phyloP scores from a whole-genome alignment of 2,888 invertebrate genomes.

The Liposcelis brunnea region DNA sequence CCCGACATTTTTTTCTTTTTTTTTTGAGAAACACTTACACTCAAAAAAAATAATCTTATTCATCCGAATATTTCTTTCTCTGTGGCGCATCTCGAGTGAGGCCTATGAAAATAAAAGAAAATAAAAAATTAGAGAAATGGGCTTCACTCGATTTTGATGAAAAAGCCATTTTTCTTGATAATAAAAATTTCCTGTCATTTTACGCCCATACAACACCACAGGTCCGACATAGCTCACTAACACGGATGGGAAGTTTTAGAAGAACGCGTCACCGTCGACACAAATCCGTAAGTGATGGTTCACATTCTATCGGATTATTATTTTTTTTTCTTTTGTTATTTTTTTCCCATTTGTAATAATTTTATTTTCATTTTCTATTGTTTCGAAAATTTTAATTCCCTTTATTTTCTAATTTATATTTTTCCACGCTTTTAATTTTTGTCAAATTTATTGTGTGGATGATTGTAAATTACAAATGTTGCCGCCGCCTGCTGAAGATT shows the following conservation, averaged over 20 bases:
- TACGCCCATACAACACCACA: constrained; percentile 1
- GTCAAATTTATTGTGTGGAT: too few relatives aligned
- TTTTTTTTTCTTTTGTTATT: constrained; percentile 18
- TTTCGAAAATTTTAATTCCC: constrained; percentile 13
- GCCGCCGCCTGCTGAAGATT: too few relatives aligned
- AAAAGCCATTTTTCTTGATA: constrained; percentile 12
- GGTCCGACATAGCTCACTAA: constrained; percentile 7
- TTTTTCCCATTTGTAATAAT: constrained; percentile 10
- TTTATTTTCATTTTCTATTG: constrained; percentile 12
- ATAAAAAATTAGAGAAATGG: too few relatives aligned
- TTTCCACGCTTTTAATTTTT: too few relatives aligned
- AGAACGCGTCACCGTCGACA: constrained; percentile 37
- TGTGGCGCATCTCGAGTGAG: too few relatives aligned
- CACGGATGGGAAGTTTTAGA: constrained; percentile 6
- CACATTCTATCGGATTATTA: constrained; percentile 8
- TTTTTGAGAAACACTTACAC: constrained; percentile 5
- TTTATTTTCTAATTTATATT: too few relatives aligned
- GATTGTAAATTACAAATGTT: too few relatives aligned
- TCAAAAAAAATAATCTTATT: constrained; percentile 7
- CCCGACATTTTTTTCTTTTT: constrained; percentile 11
- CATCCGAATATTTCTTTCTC: constrained; percentile 1
- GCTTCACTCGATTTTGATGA: too few relatives aligned
- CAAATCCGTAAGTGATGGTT: constrained; percentile 42
- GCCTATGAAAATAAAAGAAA: too few relatives aligned
- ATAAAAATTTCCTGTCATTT: constrained; percentile 11